Evolutionary conservation across 2,113 vertebrate genomes (phyloP).

Genomic region (Picathartes gymnocephalus): DNA sequence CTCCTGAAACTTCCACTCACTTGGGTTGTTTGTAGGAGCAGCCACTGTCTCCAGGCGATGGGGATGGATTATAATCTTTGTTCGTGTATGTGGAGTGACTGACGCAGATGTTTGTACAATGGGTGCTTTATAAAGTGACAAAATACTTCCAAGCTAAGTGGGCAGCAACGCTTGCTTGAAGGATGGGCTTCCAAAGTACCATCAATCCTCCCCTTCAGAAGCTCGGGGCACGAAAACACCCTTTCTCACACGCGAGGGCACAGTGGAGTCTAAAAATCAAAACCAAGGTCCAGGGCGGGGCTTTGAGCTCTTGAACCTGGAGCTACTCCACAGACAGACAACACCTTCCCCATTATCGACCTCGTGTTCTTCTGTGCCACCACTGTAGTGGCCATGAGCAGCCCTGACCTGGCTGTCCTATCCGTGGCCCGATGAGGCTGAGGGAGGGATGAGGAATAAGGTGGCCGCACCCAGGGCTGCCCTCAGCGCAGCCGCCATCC

Average conservation of each 20-base stretch:
- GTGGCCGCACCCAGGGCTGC: background rate
- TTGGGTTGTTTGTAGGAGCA: background rate
- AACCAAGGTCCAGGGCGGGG: accelerated
- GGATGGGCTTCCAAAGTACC: background rate
- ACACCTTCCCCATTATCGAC: background rate
- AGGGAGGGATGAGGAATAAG: background rate
- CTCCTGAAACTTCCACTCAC: background rate
- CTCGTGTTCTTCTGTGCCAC: background rate
- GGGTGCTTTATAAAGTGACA: background rate
- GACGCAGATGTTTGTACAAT: constrained; percentile 2
- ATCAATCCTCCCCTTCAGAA: background rate
- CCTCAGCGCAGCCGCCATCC: background rate
- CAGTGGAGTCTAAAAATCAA: background rate
- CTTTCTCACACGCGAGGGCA: background rate
- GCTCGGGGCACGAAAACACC: accelerated
- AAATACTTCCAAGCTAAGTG: background rate
- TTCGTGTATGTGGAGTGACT: background rate
- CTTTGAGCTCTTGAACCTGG: background rate
- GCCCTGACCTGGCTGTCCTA: background rate
- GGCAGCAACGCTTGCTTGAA: background rate
- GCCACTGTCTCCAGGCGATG: background rate
- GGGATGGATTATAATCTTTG: background rate
- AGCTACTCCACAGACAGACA: background rate
- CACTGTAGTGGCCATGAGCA: background rate
- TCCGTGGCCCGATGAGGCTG: background rate